Evolutionary conservation across 2,888 invertebrate species (phyloP), one percentile per base, ranked within the genome.

Genomic region (Chrysina gloriosa): DNA sequence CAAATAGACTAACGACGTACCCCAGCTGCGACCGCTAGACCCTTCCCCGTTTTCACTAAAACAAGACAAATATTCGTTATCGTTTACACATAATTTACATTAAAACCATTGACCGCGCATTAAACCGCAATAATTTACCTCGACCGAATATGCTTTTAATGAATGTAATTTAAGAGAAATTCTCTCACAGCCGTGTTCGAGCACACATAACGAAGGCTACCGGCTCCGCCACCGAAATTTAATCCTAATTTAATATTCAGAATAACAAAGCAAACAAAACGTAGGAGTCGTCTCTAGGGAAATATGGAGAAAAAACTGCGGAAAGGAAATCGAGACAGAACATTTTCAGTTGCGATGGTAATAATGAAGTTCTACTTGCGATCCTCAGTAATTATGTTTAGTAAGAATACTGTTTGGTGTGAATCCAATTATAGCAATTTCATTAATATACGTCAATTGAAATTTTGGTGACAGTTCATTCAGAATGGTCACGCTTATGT

Each of bases 21-120:
- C 21, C 11, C 19, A 16, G 27, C 9, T 16, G 5, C 25, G 14
- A 14, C 42, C 23, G 14, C 11, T 42, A 61, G 16, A 45, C 58
- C 58, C 42, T 61, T n/a, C 21, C 9, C 29, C 27, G 27, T 61
- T 42, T 42, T 42, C 42, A 7, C 14, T 42, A 61, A 61, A 61
- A 27, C 42, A 61, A 27, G 58, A 27, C 42, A 45, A 42, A 42
- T 61, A 61, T 61, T 42, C 58, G 29, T 61, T 61, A 61, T 61
- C 58, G 45, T 42, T 61, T 61, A 61, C 58, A 61, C 45, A 61
- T 61, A 61, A 61, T 61, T 61, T 61, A 42, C 58, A 42, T 61
- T 42, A 61, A 42, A 61, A 25, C 42, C 58, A 61, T 27, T 27
- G 42, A 14, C 58, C 45, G 50, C 14, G 36, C 52, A 64, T 64